Base-by-base conservation (phyloP, 2,888 invertebrate species). In the Muschampia plurimacula region DNA sequence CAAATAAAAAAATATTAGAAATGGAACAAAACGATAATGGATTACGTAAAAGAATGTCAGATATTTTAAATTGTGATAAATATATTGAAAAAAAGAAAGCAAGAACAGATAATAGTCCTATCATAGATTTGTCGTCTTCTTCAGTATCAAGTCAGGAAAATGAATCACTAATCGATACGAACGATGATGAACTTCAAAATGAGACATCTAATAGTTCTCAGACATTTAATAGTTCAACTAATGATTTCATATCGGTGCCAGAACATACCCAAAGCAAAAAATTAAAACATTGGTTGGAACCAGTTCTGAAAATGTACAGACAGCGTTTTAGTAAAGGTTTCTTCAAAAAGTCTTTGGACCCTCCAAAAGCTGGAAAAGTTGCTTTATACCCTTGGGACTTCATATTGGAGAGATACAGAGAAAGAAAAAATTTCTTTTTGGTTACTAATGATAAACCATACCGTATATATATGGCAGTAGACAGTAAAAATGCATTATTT, bases 401-500 rank as follows among this genome's bases (percentile, higher is more conserved):
- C 76, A 88, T 93, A 77, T 83, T 91, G 76, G 83, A 81, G 71
- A 83, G 93, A 77, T 94, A 91, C 77, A 85, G 80, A 80, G 87
- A 87, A 69, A 76, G 83, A 68, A 89, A 89, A 80, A 93, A 94
- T 77, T 78, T 88, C 55, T 91, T 91, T 79, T 81, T 93, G 68
- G 83, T 92, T 64, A 80, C 89, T 72, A 86, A 82, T 74, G 75
- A 83, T 73, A 78, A 77, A 72, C 94, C 92, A 1, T 88, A 79
- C 78, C 86, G 91, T 64, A 87, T 92, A 76, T 93, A 88, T 81
- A 87, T 94, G 84, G 89, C 89, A 36, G 85, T 92, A 22, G 81
- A 89, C 77, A 77, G 74, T 15, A 82, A 78, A 52, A 81, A 86
- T 75, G 72, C 80, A 7, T 84, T 87, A 74, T 90, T 93, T 77